These are phyloP conservation scores for Galbula dea DNA, from an alignment of 2,113 vertebrate species.

Conservation along the genomic window DNA sequence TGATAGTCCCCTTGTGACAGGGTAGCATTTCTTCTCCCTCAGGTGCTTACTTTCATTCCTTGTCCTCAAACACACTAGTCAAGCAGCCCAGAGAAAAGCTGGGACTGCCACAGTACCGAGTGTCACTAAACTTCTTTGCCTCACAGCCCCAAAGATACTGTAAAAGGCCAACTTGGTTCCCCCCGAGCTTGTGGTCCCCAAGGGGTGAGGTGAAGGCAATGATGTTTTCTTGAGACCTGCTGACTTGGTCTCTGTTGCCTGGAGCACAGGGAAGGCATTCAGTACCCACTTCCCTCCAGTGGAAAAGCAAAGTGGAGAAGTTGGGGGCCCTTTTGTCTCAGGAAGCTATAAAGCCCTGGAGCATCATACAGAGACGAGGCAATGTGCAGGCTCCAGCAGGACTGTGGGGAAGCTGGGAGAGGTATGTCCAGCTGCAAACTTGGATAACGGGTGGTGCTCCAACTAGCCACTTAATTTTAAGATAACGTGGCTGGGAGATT, in stretches of 20 bases:
- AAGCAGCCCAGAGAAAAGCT: background rate
- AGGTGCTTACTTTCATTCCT: background rate
- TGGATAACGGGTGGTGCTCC: background rate
- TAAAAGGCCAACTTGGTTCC: background rate
- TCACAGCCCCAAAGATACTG: background rate
- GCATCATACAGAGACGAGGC: background rate
- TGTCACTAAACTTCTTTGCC: background rate
- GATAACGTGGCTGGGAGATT: background rate
- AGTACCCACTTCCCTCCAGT: background rate
- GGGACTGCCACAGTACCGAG: background rate
- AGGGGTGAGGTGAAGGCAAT: background rate
- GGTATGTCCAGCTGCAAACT: background rate
- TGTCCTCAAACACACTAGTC: accelerated
- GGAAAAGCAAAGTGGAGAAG: background rate
- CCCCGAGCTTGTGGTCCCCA: background rate
- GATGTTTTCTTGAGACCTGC: background rate
- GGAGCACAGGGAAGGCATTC: background rate
- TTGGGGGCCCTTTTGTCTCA: background rate
- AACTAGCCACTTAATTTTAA: background rate
- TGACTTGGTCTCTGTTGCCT: background rate
- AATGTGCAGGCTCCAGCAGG: background rate
- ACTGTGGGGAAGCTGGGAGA: background rate
- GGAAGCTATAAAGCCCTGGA: background rate
- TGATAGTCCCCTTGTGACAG: background rate
- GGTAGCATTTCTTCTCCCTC: background rate